Evolutionary conservation across 2,888 invertebrate genomes (phyloP).

Genomic region (Auanema freiburgensis): DNA sequence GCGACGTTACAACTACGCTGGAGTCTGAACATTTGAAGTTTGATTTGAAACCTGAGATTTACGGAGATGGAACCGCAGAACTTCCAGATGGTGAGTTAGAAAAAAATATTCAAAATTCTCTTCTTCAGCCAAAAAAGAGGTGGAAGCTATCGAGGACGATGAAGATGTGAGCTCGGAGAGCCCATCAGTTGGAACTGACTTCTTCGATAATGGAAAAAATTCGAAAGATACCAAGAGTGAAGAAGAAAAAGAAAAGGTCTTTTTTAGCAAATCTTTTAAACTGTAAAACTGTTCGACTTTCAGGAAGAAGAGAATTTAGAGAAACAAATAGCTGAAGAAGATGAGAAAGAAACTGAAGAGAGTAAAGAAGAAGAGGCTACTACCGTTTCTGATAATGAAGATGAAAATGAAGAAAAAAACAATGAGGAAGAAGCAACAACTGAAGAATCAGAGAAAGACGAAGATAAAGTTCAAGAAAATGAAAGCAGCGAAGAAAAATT

Average conservation of each 20-base stretch:
- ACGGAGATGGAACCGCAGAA: slow-evolving; percentile 19
- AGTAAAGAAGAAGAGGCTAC: slow-evolving; percentile 4
- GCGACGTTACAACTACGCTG: slow-evolving; percentile 36
- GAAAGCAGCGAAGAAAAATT: slow-evolving; percentile 15
- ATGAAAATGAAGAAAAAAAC: slow-evolving; percentile 12
- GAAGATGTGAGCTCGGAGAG: slow-evolving; percentile 28
- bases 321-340: slow-evolving; percentile 18
- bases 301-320: slow-evolving; percentile 17
- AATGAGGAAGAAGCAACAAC: neutral
- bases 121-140: slow-evolving; percentile 1
- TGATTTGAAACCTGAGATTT: slow-evolving; percentile 44
- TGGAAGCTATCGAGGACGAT: slow-evolving; percentile 10
- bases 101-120: slow-evolving; percentile 18
- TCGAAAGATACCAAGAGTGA: slow-evolving; percentile 24
- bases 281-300: neutral
- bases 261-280: no score
- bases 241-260: slow-evolving; percentile 20
- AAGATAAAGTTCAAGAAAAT: slow-evolving; percentile 18
- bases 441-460: slow-evolving; percentile 6
- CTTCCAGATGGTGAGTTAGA: slow-evolving; percentile 16
- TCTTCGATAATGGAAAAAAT: slow-evolving; percentile 33
- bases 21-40: slow-evolving; percentile 47
- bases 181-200: slow-evolving; percentile 30
- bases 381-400: slow-evolving; percentile 7
- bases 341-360: slow-evolving; percentile 4